Evolutionary conservation across 2,113 vertebrate species (phyloP).

Genomic region (Phoxinus phoxinus): DNA sequence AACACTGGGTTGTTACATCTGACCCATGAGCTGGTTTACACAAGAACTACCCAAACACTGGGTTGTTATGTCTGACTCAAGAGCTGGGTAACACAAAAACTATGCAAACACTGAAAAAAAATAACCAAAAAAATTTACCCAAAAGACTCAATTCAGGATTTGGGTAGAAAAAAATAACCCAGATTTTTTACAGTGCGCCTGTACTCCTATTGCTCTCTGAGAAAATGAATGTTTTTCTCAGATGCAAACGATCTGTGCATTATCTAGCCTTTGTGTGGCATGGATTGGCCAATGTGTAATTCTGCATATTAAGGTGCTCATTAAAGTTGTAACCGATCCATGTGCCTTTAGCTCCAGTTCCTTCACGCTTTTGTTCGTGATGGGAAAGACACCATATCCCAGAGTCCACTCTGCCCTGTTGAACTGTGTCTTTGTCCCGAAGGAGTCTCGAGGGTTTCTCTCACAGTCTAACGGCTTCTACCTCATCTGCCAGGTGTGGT

Average conservation of each 20-base stretch:
- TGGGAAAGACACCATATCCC: conserved; percentile 70
- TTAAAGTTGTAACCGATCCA: conserved; percentile 73
- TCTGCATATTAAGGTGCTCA: conserved; percentile 66
- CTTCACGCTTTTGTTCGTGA: conserved; percentile 68
- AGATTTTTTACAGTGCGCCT: too few species aligned
- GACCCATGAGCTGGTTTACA: too few species aligned
- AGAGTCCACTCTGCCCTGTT: conserved; percentile 65
- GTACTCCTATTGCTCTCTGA: background rate
- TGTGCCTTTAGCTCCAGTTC: conserved; percentile 65
- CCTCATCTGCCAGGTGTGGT: conserved; percentile 62
- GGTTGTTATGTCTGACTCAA: too few species aligned
- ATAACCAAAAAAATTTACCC: too few species aligned
- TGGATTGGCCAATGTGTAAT: background rate
- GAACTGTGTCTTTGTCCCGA: conserved; percentile 72
- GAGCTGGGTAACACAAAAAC: too few species aligned
- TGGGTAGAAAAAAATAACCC: too few species aligned
- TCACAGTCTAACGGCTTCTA: conserved; percentile 60
- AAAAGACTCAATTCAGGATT: too few species aligned
- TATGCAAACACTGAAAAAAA: too few species aligned
- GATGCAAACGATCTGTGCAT: background rate
- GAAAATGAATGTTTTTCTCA: background rate
- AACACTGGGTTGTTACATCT: too few species aligned
- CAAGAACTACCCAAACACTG: too few species aligned
- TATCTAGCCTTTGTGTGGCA: background rate
- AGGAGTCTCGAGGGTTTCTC: conserved; percentile 67